These are phyloP conservation scores for Excalfactoria chinensis DNA, from an alignment of 2,113 vertebrate species.

Conservation along the genomic window DNA sequence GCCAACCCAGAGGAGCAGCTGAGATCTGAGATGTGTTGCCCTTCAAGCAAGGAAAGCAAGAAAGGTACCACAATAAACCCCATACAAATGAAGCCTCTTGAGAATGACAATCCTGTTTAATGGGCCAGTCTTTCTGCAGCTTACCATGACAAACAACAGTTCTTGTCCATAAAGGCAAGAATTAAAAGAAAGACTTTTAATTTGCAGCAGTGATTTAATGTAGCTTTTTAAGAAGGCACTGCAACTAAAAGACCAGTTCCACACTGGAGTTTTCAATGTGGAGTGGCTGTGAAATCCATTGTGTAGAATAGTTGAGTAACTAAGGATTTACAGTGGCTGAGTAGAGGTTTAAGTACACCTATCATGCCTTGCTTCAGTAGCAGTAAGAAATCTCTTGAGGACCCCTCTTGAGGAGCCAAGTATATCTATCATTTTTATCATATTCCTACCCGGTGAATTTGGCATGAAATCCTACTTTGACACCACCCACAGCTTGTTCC, in stretches of 20 bases:
- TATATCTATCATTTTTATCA: background rate
- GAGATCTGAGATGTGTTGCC: background rate
- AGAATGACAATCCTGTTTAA: background rate
- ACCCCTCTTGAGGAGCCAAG: background rate
- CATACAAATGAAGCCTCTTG: background rate
- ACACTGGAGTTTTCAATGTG: background rate
- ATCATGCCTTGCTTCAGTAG: background rate
- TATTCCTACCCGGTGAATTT: background rate
- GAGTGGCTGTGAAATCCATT: background rate
- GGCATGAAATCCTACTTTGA: background rate
- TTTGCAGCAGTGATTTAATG: background rate
- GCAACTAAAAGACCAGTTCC: background rate
- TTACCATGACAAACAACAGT: background rate
- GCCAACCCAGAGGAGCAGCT: background rate
- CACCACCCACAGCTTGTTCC: background rate
- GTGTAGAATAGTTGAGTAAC: background rate
- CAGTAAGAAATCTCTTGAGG: background rate
- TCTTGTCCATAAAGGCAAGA: background rate
- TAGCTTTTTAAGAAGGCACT: background rate
- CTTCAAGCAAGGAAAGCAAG: background rate
- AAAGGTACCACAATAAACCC: background rate
- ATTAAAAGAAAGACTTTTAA: background rate
- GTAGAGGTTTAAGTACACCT: background rate
- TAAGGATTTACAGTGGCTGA: background rate
- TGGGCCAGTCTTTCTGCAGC: background rate